A percentile compares a stretch with the other conserved stretches of the same genome.
phyloP scores from a whole-genome alignment of 2,888 invertebrate genomes.

The Eupithecia tripunctaria region DNA sequence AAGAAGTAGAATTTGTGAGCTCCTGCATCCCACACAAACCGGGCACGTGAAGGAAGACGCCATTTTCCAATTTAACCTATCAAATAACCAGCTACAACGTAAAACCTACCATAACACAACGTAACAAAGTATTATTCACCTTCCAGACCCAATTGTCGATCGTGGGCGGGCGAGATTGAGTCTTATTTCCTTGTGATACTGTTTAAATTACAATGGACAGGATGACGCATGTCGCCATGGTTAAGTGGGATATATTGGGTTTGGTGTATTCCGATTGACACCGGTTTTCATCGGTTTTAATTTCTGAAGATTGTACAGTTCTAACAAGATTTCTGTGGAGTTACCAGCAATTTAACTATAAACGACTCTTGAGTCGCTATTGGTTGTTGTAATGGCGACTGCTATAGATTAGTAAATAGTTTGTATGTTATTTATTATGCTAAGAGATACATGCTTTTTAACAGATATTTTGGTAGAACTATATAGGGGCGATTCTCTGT shows the following conservation, averaged over 20 bases:
- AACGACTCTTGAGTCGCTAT: neutral
- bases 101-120: conserved; percentile 50
- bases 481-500: no score
- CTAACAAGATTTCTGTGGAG: neutral
- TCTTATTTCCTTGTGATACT: conserved; percentile 17
- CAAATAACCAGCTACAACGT: conserved; percentile 51
- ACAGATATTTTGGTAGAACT: neutral
- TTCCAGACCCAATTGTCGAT: conserved; percentile 9
- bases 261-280: conserved; percentile 59
- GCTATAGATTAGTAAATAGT: neutral
- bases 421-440: neutral
- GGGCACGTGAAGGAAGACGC: conserved; percentile 62
- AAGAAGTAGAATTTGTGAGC: neutral
- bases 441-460: neutral
- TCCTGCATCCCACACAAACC: neutral
- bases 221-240: conserved; percentile 35
- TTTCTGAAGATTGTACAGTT: neutral
- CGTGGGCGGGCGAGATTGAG: conserved; percentile 20
- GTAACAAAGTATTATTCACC: neutral
- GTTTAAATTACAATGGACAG: conserved; percentile 19
- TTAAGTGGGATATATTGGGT: conserved; percentile 67
- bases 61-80: conserved; percentile 57
- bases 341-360: neutral
- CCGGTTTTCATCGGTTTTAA: conserved; percentile 45
- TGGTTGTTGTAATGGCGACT: neutral